Evolutionary conservation across 2,797 vertebrate species (phyloP), one percentile per base, ranked within the genome.

Genomic region (Alouatta caraya): DNA sequence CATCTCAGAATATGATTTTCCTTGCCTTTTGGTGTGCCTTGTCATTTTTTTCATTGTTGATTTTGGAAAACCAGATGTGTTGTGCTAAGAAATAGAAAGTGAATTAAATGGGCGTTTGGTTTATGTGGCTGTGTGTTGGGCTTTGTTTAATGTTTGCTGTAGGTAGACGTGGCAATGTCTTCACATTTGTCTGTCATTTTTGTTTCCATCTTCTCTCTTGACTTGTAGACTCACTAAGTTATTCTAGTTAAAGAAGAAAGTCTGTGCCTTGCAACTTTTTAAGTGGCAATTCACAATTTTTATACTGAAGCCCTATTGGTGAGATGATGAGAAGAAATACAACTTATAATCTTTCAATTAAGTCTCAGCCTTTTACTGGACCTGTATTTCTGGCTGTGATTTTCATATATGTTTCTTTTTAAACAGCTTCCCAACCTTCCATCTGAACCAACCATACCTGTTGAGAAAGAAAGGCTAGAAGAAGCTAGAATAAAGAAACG

Each of bases 261-360:
- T 46, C 39, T 37, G 2, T 12, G 17, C 14, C 13, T 55, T 37
- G 17, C 3, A 52, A 8, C 9, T 52, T 73, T 30, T 28, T 85
- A 50, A 85, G 12, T 39, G 48, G 7, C 33, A 28, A 24, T 67
- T 15, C 22, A 14, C 44, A 22, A 22, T 55, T 50, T 17, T 85
- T 26, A 28, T 55, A 8, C 0, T 28, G 24, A 7, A 80, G 14
- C 0, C 17, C 14, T 14, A 0, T 46, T 24, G 8, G 30, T 33
- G 9, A 79, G 57, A 21, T 44, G 1, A 30, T 30, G 33, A 26
- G 21, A 55, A 8, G n/a, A 55, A n/a, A 2, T 33, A 55, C 46
- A 55, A 55, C 33, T 3, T 64, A 15, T 1, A 50, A 75, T 52
- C 79, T 61, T 59, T 50, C 33, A 64, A 4, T 52, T 75, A 22